A percentile compares a stretch with the other conserved stretches of the same genome.
Evolutionary conservation across 64 coral and sea anemone species (phyloP).

Genomic region (Montipora sp.): DNA sequence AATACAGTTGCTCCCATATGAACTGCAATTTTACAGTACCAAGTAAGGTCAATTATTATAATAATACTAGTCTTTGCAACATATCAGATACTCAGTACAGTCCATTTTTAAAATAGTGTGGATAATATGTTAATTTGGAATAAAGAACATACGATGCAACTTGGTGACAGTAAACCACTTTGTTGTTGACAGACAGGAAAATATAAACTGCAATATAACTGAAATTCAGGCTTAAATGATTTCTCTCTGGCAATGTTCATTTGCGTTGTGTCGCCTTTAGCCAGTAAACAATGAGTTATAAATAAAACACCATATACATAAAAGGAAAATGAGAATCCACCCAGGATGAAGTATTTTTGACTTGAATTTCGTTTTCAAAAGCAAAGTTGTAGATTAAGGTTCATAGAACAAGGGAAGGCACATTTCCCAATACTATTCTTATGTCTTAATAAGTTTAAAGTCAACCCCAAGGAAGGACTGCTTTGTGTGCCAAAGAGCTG

Average conservation of each 20-base stretch:
- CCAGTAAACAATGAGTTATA: background rate
- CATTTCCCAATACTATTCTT: background rate
- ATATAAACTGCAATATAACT: background rate
- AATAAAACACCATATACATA: background rate
- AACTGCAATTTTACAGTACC: background rate
- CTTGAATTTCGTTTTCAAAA: background rate
- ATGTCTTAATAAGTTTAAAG: background rate
- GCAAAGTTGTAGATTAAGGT: background rate
- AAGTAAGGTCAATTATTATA: background rate
- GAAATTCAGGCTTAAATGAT: background rate
- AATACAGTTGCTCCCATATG: slow-evolving; percentile 71
- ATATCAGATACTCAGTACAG: background rate
- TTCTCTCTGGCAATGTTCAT: background rate
- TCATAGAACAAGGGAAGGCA: background rate
- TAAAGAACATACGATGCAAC: background rate
- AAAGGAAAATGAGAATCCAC: background rate
- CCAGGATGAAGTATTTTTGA: background rate
- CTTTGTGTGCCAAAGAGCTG: slow-evolving; percentile 49
- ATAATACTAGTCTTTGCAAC: background rate
- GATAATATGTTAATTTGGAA: background rate
- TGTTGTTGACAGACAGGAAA: background rate
- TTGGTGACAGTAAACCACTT: background rate
- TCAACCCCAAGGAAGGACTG: slow-evolving; percentile 19
- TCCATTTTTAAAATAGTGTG: background rate
- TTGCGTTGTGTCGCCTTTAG: background rate